These are phyloP conservation scores for Spisula subtruncata DNA, from an alignment of 2,888 invertebrate genomes.

Conservation along the genomic window DNA sequence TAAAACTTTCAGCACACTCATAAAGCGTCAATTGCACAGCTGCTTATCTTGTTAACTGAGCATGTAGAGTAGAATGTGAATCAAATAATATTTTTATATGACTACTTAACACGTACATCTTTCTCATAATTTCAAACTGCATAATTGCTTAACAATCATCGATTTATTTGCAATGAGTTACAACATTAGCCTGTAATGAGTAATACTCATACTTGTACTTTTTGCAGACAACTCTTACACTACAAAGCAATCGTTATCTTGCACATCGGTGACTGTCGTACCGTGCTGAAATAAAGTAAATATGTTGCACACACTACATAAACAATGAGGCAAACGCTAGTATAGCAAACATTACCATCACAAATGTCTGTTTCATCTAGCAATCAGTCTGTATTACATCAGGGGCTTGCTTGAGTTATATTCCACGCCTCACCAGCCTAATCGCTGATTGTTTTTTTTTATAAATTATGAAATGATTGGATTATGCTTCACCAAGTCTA, in stretches of 20 bases:
- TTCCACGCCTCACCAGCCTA: too few species aligned
- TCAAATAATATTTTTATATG: too few species aligned
- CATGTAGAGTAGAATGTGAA: too few species aligned
- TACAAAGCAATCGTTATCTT: background rate
- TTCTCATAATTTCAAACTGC: background rate
- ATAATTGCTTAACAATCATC: constrained; percentile 5
- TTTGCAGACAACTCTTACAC: background rate
- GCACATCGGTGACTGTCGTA: background rate
- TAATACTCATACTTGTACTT: background rate
- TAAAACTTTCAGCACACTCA: too few species aligned
- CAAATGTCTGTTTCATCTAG: too few species aligned
- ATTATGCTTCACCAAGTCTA: background rate
- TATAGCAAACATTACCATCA: too few species aligned
- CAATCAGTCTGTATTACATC: too few species aligned
- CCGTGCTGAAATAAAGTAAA: background rate
- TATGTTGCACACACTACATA: too few species aligned
- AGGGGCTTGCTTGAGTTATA: too few species aligned
- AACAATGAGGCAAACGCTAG: too few species aligned
- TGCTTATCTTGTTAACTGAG: too few species aligned
- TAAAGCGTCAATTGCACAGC: too few species aligned
- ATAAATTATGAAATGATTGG: background rate
- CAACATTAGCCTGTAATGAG: background rate
- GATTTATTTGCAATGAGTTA: background rate
- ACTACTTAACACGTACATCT: background rate
- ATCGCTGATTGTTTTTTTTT: background rate